Base-by-base conservation (phyloP, 2,888 invertebrate species). In the Raillietiella orientalis region DNA sequence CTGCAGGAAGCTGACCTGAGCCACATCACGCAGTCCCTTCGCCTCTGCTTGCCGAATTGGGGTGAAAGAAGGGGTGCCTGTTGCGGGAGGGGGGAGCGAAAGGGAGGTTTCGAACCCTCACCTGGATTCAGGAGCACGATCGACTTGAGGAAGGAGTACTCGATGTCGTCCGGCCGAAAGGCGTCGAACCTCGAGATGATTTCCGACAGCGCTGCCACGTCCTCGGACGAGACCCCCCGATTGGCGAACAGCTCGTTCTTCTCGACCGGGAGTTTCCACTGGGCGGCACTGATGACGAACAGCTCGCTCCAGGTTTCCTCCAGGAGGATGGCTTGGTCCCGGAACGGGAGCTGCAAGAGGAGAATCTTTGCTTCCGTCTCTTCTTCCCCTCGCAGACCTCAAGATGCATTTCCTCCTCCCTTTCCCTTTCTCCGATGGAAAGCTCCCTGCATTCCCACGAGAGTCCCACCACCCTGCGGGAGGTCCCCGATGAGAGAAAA, bases 141-240 rank as follows among this genome's bases (percentile, higher is more conserved):
- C 0, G 70, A 66, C 41, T 74, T 75, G n/a, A 79, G 49, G 43
- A 67, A 75, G 20, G 75, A 69, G 39, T 63, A 70, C 41, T 79
- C 77, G 0, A 66, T 65, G 41, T 66, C 65, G 43, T 79, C 75
- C 11, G 74, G 56, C 33, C 60, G 50, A 27, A 64, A 49, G 5
- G 58, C 46, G 5, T 57, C 52, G 37, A 71, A 59, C 36, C 63
- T 56, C 16, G 58, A 54, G 27, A 70, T 48, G 2, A 69, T 49
- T 34, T 62, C 60, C 21, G 59, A 52, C 29, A 75, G 38, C 28
- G 41, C 38, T 8, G 45, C 55, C 47, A 41, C 59, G 37, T 33
- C 56, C 53, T 39, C 59, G 49, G 37, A 58, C 53, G 44, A 60
- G 42, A 23, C 58, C 41, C 32, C 42, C 39, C 36, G 46, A 46